Base-by-base conservation (phyloP, 1,140 invertebrate genomes). In the Bombus vancouverensis region DNA sequence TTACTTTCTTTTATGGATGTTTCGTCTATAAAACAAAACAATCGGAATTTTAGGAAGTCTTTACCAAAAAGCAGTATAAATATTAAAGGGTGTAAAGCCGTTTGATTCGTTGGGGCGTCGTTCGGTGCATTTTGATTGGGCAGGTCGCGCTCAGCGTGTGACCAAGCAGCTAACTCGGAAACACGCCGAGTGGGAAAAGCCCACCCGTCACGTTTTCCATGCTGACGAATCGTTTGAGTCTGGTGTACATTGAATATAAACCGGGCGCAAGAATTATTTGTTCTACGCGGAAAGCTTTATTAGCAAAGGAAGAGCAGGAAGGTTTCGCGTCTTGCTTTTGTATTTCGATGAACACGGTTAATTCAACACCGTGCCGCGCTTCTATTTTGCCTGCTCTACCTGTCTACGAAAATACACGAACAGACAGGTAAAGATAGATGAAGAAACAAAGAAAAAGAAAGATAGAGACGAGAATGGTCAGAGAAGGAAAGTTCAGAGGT, bases 271-370 rank as follows among this genome's bases (percentile, higher is more conserved):
- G 80, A 59, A 76, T 44, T 83, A 74, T 83, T 79, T 74, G 86
- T 83, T 87, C 53, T 77, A 88, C 86, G 87, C 71, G 57, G 37
- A 65, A 57, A 34, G 68, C 82, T 88, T 88, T 80, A 77, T 53
- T 57, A 47, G 81, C 47, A 88, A 87, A 84, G 86, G 71, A 62
- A 12, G 74, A 79, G 37, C 6, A 42, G 37, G 25, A 28, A 34
- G 42, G 9, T n/a, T 25, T n/a, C 62, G 79, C 34, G 71, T 44
- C 42, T 83, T 37, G 79, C 66, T 65, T 77, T 53, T 39, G 75
- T 71, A 53, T 87, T 80, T 70, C 80, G 53, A 75, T 75, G 82
- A 70, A 53, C 47, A n/a, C 74, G 65, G 53, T 88, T 88, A 87
- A 87, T 81, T 83, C 80, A 53, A 74, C 34, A 65, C 32, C 53